Base-by-base conservation (phyloP, 2,797 vertebrate genomes). In the Pantherophis vulpinus region DNA sequence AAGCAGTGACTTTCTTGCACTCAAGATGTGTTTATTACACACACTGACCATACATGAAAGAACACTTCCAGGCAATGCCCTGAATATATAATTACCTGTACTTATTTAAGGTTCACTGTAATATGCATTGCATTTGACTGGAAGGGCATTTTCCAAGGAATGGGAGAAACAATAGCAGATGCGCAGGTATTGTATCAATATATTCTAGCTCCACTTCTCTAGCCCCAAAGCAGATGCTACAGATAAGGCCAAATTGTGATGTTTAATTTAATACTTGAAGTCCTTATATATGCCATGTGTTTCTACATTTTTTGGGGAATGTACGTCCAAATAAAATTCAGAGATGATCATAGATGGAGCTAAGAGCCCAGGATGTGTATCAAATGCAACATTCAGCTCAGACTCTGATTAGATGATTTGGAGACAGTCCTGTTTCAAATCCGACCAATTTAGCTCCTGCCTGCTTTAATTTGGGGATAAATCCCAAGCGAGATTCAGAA, bases 41-140 rank as follows among this genome's bases (percentile, higher is more conserved):
- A 47, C 37, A 59, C 37, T 91, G 89, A 93, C 54, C 91, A 92
- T 93, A 95, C 63, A 89, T 13, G 23, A 94, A 95, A 60, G 89
- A 94, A 94, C 94, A 90, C 20, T 93, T 95, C 47, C 90, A 95
- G 93, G 91, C 94, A 95, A 42, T 51, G 54, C 74, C 93, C 14
- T 51, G 92, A 93, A 93, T 54, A 70, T 56, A 18, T 13, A 10
- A 96, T 16, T 66, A 47, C 14, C 9, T 61, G 51, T 0, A 0
- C 56, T 92, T 94, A 87, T 95, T 97, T 92, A 95, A 94, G 92
- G 37, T 86, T 86, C 55, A 88, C 51, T 90, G 27, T 91, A 92
- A 93, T 94, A 60, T 1, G 8, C 32, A 91, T 90, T 90, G 59
- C 0, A 1, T 79, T 90, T 94, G 90, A 92, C 91, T 86, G 59